Conservation (phyloP, 2,888 invertebrate species). For the Volucella bombylans region DNA sequence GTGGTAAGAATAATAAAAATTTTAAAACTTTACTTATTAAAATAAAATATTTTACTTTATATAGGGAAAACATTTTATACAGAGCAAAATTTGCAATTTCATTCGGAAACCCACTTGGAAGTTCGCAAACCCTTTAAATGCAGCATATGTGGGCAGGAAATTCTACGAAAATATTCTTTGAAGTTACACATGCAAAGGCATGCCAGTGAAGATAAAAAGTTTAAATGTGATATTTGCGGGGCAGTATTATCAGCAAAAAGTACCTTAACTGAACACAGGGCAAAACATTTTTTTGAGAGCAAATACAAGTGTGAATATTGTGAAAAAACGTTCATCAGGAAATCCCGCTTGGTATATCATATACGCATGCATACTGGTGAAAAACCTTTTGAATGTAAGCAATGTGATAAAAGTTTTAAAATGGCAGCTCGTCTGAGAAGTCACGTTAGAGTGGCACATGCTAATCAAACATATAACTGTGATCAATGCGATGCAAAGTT, state of each 20-base stretch:
- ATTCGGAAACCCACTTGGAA: slow-evolving; percentile 18
- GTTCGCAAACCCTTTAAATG: slow-evolving; percentile 15
- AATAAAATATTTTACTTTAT: too few species aligned
- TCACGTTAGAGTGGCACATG: slow-evolving; percentile 17
- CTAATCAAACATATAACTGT: slow-evolving; percentile 30
- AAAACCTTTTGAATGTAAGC: slow-evolving; percentile 31
- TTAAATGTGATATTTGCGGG: slow-evolving; percentile 39
- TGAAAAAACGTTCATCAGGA: slow-evolving; percentile 28
- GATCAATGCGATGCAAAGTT: slow-evolving; percentile 28
- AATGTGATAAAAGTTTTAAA: slow-evolving; percentile 37
- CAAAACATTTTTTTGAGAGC: slow-evolving; percentile 24
- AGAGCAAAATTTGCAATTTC: slow-evolving; percentile 35
- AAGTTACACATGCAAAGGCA: slow-evolving; percentile 35
- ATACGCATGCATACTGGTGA: slow-evolving; percentile 26
- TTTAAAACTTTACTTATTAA: neutral
- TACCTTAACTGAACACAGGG: slow-evolving; percentile 21
- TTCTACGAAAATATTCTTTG: slow-evolving; percentile 16
- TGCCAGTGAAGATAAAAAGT: slow-evolving; percentile 22
- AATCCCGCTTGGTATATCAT: slow-evolving; percentile 37
- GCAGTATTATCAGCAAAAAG: slow-evolving; percentile 38
- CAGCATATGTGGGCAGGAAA: slow-evolving; percentile 28
- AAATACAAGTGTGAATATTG: slow-evolving; percentile 40
- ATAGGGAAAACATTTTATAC: slow-evolving; percentile 29
- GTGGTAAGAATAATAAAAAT: neutral
- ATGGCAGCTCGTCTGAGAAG: slow-evolving; percentile 10